These are phyloP conservation scores for Reticulitermes speratus DNA, from an alignment of 1,140 invertebrate genomes.

Conservation along the genomic window DNA sequence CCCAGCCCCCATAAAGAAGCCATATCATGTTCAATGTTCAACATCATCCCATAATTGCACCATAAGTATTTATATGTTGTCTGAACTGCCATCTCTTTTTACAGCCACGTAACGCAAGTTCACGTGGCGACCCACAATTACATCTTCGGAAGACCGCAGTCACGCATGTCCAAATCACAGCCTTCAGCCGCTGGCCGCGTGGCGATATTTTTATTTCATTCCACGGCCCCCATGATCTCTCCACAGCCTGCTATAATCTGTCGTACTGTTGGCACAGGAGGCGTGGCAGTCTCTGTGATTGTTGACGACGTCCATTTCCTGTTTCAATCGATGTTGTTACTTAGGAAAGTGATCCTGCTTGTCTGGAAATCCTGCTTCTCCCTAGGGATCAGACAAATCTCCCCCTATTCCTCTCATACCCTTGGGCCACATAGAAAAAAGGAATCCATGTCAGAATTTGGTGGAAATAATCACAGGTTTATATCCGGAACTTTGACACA, in stretches of 20 bases:
- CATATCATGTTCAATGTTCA: no score
- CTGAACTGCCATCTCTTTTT: background rate
- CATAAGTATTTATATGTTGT: no score
- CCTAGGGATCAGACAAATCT: background rate
- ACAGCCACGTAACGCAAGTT: background rate
- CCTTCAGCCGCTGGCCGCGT: background rate
- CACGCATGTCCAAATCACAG: background rate
- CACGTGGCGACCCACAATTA: background rate
- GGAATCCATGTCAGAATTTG: background rate
- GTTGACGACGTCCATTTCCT: slow-evolving; percentile 14
- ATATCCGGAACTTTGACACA: background rate
- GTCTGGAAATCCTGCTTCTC: background rate
- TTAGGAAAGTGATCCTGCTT: background rate
- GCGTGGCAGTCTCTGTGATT: background rate
- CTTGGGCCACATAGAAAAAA: background rate
- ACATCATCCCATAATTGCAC: no score
- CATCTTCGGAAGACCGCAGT: background rate
- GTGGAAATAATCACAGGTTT: slow-evolving; percentile 12
- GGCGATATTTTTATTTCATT: slow-evolving; percentile 17
- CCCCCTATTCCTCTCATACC: background rate
- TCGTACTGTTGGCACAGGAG: background rate
- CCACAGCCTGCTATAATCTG: background rate
- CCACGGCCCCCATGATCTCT: background rate
- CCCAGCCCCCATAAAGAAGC: no score
- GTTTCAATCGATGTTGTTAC: background rate